Conservation (phyloP, 2,888 invertebrate genomes). For the Drosophila peninsularis region DNA sequence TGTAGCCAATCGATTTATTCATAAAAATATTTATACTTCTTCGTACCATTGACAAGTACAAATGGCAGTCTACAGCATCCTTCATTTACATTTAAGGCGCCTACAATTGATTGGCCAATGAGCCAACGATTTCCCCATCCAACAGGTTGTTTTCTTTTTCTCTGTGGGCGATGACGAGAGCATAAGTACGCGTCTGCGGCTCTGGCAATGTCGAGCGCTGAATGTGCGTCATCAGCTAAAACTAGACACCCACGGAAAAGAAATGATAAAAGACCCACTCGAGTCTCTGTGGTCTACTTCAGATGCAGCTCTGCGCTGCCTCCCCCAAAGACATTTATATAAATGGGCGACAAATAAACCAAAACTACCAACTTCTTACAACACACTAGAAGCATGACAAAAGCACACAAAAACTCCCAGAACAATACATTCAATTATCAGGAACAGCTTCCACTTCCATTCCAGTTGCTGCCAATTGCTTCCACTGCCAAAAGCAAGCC, state of each 20-base stretch:
- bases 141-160: slow-evolving; percentile 48
- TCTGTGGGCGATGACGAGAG: slow-evolving; percentile 27
- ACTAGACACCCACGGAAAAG: slow-evolving; percentile 16
- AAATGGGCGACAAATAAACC: slow-evolving; percentile 46
- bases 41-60: background rate
- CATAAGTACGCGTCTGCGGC: slow-evolving; percentile 15
- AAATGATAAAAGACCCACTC: slow-evolving; percentile 46
- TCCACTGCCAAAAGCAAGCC: slow-evolving; percentile 51
- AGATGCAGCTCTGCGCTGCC: background rate
- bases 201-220: background rate
- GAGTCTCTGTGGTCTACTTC: slow-evolving; percentile 22
- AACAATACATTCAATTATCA: slow-evolving; percentile 76
- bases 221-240: slow-evolving; percentile 52
- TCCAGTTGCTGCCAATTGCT: slow-evolving; percentile 43
- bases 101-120: background rate
- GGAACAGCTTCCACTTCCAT: slow-evolving; percentile 36
- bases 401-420: slow-evolving; percentile 26
- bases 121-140: slow-evolving; percentile 31
- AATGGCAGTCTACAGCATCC: slow-evolving; percentile 1
- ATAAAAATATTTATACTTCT: background rate
- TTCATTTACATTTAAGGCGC: slow-evolving; percentile 4
- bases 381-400: slow-evolving; percentile 18
- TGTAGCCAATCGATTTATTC: slow-evolving; percentile 21
- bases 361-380: slow-evolving; percentile 14
- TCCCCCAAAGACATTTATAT: slow-evolving; percentile 51